Evolutionary conservation across 1,140 invertebrate species (phyloP), one percentile per base, ranked within the genome.

Genomic region (Tetraneura akinire): DNA sequence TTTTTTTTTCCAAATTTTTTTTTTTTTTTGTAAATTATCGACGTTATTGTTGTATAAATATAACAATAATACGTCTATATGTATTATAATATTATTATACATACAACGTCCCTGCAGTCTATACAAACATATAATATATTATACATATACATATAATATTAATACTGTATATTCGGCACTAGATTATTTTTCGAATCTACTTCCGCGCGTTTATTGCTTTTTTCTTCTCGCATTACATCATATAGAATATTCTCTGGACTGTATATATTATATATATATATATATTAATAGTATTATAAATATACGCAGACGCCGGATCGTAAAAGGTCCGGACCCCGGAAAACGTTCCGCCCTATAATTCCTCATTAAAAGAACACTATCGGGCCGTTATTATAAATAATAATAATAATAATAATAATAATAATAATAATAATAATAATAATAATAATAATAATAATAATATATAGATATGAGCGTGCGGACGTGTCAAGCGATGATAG

Each of bases 151-250:
- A 21, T n/a, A n/a, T n/a, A n/a, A n/a, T n/a, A n/a, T n/a, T n/a
- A n/a, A n/a, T n/a, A n/a, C n/a, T n/a, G n/a, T n/a, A n/a, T n/a
- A n/a, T n/a, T 14, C 23, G 68, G 32, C 23, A 78, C 55, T 78
- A 32, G 37, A 78, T 78, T 78, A 62, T 78, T 78, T 62, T 60
- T 55, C 13, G 47, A 62, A 78, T 78, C 74, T 47, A 62, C 74
- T 78, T 78, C 74, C 74, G 74, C 55, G 74, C 37, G 74, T 55
- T 78, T 78, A 78, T 78, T 78, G 74, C 74, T 78, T 78, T 78
- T 78, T 37, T 37, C 47, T 55, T 14, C 55, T 55, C 47, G 73
- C n/a, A 8, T 37, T 37, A 37, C 32, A 37, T 8, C 32, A 37
- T 8, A 37, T n/a, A n/a, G n/a, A n/a, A n/a, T n/a, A n/a, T n/a